phyloP scores from a whole-genome alignment of 1,140 invertebrate species.

The Drosophila subobscura region DNA sequence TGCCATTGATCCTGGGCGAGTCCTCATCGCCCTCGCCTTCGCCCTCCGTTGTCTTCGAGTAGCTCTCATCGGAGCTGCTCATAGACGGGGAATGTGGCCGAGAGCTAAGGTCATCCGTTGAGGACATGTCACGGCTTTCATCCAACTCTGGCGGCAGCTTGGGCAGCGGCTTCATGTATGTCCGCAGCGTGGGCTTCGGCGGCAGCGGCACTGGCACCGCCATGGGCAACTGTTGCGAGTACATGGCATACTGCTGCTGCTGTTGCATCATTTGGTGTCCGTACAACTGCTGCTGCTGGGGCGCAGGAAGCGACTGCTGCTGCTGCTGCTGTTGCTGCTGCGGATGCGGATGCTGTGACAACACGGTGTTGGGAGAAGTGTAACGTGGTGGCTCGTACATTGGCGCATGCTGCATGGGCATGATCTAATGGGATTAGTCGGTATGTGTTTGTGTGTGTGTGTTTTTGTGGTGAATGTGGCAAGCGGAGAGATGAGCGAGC shows the following conservation, averaged over 20 bases:
- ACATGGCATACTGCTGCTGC: slow-evolving; percentile 84
- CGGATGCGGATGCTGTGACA: slow-evolving; percentile 84
- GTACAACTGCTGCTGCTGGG: slow-evolving; percentile 37
- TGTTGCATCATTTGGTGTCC: slow-evolving; percentile 83
- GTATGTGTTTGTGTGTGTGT: slow-evolving; percentile 4
- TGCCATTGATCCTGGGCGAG: slow-evolving; percentile 66
- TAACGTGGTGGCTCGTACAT: slow-evolving; percentile 84
- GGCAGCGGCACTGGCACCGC: slow-evolving; percentile 63
- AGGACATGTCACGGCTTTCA: slow-evolving; percentile 85
- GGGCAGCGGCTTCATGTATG: slow-evolving; percentile 85
- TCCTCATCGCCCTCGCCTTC: slow-evolving; percentile 81
- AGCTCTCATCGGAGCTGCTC: slow-evolving; percentile 92
- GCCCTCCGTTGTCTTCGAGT: slow-evolving; percentile 88
- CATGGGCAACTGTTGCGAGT: slow-evolving; percentile 76
- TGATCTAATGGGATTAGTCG: slow-evolving; percentile 66
- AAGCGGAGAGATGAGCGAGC: slow-evolving; percentile 30
- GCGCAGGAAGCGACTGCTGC: slow-evolving; percentile 46
- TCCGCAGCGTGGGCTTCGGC: slow-evolving; percentile 49
- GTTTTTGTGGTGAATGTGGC: slow-evolving; percentile 23
- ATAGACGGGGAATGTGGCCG: slow-evolving; percentile 90
- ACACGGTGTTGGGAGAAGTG: slow-evolving; percentile 84
- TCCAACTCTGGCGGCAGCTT: slow-evolving; percentile 84
- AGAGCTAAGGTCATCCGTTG: slow-evolving; percentile 91
- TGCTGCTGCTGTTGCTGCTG: slow-evolving; percentile 70
- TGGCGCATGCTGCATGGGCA: slow-evolving; percentile 83